Conservation (phyloP, 2,797 vertebrate species). For the Peromyscus melanophrys region DNA sequence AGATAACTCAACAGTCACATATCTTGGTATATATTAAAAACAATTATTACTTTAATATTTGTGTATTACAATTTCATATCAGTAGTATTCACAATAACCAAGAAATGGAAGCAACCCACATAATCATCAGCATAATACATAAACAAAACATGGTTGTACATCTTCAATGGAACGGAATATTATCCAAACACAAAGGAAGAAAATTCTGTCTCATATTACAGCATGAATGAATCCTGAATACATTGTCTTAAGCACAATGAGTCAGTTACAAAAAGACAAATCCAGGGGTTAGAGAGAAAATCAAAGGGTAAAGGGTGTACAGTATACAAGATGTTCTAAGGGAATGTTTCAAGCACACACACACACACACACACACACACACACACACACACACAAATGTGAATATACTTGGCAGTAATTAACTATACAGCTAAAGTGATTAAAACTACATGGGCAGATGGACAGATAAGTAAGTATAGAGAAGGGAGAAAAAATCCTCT, state of each 20-base stretch:
- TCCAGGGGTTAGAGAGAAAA: neutral
- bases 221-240: neutral
- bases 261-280: constrained; percentile 29
- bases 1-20: neutral
- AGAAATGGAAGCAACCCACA: neutral
- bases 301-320: neutral
- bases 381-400: neutral
- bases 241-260: neutral
- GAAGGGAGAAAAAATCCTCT: neutral
- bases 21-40: neutral
- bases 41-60: neutral
- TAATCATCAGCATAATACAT: neutral
- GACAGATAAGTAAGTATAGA: neutral
- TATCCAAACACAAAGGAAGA: neutral
- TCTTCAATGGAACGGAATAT: neutral
- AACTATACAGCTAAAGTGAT: neutral
- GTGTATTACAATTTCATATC: neutral
- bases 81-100: neutral
- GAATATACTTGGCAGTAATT: neutral
- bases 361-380: too few species aligned
- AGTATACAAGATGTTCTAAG: neutral
- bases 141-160: neutral
- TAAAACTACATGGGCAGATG: neutral
- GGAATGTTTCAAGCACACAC: neutral
- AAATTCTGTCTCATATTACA: neutral